phyloP scores from a whole-genome alignment of 1,140 invertebrate genomes.

The Caerostris darwini region DNA sequence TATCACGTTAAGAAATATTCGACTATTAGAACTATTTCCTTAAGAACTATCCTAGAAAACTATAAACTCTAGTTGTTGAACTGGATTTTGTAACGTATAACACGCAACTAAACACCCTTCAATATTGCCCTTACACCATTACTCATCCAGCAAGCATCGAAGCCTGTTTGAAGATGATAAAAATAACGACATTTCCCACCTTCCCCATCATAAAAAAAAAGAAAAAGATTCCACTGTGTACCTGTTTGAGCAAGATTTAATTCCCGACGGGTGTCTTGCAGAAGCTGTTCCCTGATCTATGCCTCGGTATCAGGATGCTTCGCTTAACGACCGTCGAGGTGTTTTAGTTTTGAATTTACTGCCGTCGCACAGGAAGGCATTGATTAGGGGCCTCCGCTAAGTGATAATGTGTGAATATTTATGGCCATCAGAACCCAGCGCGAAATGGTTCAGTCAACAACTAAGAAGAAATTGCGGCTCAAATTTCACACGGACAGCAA shows the following conservation, averaged over 20 bases:
- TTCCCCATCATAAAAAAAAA: background rate
- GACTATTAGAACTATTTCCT: no score
- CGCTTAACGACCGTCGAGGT: background rate
- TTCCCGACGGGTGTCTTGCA: background rate
- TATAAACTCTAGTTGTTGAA: no score
- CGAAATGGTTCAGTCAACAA: background rate
- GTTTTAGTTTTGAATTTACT: background rate
- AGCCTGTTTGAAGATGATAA: background rate
- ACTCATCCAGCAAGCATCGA: background rate
- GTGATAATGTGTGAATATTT: constrained; percentile 29
- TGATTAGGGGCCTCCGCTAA: background rate
- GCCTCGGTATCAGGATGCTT: background rate
- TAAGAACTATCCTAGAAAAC: no score
- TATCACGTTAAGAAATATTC: no score
- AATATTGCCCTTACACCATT: background rate
- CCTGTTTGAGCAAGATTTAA: constrained; percentile 26
- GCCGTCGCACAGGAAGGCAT: background rate
- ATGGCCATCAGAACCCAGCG: background rate
- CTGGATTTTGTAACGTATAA: no score
- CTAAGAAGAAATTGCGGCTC: background rate
- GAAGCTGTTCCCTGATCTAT: no score
- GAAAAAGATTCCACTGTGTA: background rate
- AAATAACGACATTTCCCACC: background rate
- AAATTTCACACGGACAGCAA: background rate
- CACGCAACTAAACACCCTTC: no score